Conservation (phyloP, 2,797 vertebrate species). For the Molossus alvarezi region DNA sequence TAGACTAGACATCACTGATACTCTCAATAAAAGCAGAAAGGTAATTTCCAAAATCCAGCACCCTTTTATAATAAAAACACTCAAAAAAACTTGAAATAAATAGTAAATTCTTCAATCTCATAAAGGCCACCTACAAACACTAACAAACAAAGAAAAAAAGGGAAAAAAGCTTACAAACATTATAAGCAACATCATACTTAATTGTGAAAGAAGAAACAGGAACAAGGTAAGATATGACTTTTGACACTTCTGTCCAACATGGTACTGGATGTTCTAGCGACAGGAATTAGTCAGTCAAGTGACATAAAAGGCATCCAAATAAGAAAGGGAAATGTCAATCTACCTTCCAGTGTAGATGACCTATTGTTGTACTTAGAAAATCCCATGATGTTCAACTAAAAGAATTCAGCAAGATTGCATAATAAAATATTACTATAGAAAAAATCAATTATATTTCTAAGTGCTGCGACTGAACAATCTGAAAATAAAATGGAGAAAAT, state of each 20-base stretch:
- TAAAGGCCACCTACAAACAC: not conserved
- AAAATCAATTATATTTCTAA: not conserved
- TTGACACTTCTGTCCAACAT: not conserved
- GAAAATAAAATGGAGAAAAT: conserved; percentile 3
- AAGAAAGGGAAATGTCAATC: not conserved
- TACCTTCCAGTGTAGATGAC: not conserved
- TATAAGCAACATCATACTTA: not conserved
- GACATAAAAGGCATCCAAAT: not conserved
- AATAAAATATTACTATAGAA: not conserved
- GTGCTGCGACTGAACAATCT: not conserved
- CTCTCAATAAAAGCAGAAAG: not conserved
- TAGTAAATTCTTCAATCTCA: not conserved
- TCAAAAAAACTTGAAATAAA: not conserved
- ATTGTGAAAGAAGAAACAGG: not conserved
- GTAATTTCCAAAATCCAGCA: not conserved
- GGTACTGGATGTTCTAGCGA: not conserved
- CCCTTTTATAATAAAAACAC: not conserved
- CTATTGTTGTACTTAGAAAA: not conserved
- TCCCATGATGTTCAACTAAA: not conserved
- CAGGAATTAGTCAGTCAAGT: not conserved
- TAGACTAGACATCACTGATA: not conserved
- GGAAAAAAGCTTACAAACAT: not conserved
- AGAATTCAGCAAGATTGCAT: not conserved
- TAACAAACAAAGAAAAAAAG: not conserved
- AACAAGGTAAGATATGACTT: not conserved